Percentiles rank a stretch among this genome's conserved stretches.
Conservation (phyloP, 2,888 invertebrate genomes). For the Smittia aterrima region DNA sequence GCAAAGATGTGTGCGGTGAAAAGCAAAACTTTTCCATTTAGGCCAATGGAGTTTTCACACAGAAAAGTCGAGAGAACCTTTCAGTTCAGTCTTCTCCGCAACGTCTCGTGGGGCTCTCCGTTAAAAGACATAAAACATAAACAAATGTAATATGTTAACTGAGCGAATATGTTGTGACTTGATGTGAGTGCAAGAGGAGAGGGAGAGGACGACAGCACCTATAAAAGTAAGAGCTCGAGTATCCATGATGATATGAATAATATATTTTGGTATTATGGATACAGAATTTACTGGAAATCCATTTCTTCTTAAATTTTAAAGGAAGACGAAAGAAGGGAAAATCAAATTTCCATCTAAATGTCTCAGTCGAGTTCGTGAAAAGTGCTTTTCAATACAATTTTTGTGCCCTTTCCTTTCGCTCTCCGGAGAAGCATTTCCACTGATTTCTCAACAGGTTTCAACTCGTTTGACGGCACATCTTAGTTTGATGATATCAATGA, state of each 20-base stretch:
- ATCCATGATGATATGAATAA: neutral
- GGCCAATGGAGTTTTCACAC: neutral
- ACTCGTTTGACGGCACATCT: no score
- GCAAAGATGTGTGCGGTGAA: neutral
- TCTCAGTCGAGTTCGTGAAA: no score
- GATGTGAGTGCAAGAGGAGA: neutral
- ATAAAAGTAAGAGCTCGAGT: neutral
- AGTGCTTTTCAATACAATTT: no score
- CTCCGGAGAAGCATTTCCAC: no score
- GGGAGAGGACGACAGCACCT: neutral
- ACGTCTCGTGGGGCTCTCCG: neutral
- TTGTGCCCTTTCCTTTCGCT: no score
- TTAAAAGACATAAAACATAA: slow-evolving; percentile 7
- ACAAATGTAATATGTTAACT: neutral
- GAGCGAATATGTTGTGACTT: slow-evolving; percentile 8
- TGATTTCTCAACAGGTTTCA: no score
- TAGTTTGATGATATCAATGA: no score
- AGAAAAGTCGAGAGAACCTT: neutral
- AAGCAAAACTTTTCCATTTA: slow-evolving; percentile 11
- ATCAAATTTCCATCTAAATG: no score
- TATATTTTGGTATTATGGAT: neutral
- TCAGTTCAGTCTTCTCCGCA: neutral
- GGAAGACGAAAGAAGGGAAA: no score
- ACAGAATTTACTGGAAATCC: no score
- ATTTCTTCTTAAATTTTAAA: no score